Evolutionary conservation across 2,797 vertebrate genomes (phyloP).

Genomic region (Argentina silus): DNA sequence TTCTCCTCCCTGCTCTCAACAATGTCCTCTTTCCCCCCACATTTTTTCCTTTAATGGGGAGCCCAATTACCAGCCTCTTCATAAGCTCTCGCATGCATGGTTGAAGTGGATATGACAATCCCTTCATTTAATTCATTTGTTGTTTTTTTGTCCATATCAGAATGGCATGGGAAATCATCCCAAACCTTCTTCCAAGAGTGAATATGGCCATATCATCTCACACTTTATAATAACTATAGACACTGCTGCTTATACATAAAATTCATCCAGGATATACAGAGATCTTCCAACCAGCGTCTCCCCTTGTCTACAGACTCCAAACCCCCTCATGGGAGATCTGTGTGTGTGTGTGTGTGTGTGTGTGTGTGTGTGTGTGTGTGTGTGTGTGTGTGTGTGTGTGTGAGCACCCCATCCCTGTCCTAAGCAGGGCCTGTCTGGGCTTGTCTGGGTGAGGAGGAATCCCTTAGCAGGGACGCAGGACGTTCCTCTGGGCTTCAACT

Average conservation of each 20-base stretch:
- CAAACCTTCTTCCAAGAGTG: neutral
- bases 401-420: neutral
- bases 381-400: neutral
- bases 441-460: neutral
- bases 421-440: neutral
- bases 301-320: neutral
- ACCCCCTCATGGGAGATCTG: neutral
- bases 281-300: neutral
- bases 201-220: neutral
- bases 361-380: no score
- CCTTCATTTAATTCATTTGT: constrained; percentile 57
- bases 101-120: neutral
- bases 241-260: no score
- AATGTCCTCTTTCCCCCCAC: constrained; percentile 40
- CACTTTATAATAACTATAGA: neutral
- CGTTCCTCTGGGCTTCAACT: neutral
- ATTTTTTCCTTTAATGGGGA: constrained; percentile 47
- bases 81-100: constrained; percentile 34
- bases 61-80: constrained; percentile 51
- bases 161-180: neutral
- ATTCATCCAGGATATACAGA: neutral
- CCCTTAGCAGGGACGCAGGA: neutral
- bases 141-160: constrained; percentile 27
- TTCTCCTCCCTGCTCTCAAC: constrained; percentile 47
- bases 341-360: neutral